Percentiles rank a stretch among this genome's conserved stretches.
Conservation (phyloP, 2,888 invertebrate genomes). For the Synanthedon tipuliformis region DNA sequence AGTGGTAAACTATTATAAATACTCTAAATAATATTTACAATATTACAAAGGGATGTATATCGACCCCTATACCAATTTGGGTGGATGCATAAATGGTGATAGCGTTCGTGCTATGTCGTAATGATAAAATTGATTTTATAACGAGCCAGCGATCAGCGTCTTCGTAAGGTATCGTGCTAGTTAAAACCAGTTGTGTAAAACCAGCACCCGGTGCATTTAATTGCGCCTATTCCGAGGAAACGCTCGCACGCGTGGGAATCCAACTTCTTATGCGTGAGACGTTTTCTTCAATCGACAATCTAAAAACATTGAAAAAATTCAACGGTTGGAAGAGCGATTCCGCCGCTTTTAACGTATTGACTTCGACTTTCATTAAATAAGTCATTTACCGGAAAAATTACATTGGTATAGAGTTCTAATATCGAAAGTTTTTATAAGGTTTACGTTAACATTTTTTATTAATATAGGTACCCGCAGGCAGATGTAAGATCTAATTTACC, state of each 20-base stretch:
- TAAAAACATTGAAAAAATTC: conserved; percentile 37
- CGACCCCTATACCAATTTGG: too few relatives aligned
- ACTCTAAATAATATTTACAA: too few relatives aligned
- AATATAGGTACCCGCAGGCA: too few relatives aligned
- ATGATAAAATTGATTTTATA: not conserved
- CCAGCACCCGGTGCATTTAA: conserved; percentile 22
- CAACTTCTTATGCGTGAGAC: conserved; percentile 50
- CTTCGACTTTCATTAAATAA: conserved; percentile 29
- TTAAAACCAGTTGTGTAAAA: not conserved
- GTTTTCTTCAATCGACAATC: conserved; percentile 38
- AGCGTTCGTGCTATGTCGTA: not conserved
- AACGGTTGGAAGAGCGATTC: conserved; percentile 25
- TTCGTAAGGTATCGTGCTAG: not conserved
- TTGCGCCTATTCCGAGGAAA: conserved; percentile 39
- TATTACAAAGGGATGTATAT: too few relatives aligned
- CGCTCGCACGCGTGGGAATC: conserved; percentile 53
- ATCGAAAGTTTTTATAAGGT: too few relatives aligned
- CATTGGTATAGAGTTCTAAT: not conserved
- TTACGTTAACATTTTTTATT: too few relatives aligned
- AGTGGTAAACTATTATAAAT: too few relatives aligned
- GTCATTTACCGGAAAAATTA: conserved; percentile 3
- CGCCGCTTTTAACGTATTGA: conserved; percentile 25
- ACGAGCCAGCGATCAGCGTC: not conserved
- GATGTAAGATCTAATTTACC: too few relatives aligned
- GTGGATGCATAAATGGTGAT: too few relatives aligned